phyloP scores from a whole-genome alignment of 2,113 vertebrate genomes.

The Hoplias malabaricus region DNA sequence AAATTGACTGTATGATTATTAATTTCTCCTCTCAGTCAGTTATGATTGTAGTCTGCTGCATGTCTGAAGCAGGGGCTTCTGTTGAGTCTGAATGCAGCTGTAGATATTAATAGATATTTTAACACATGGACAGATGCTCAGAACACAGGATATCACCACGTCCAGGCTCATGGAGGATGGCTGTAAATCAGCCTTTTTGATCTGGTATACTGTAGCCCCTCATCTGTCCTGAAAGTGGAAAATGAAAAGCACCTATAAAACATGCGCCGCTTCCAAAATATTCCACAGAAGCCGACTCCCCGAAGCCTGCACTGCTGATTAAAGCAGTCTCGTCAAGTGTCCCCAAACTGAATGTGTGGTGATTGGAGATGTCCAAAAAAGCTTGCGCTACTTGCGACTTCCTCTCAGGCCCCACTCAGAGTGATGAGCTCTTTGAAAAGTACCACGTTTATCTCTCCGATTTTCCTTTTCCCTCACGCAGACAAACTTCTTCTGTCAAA shows the following conservation, averaged over 20 bases:
- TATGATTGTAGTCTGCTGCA: not conserved
- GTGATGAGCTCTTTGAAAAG: constrained; percentile 27
- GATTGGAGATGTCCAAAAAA: not conserved
- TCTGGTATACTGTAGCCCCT: not conserved
- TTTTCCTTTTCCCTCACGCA: not conserved
- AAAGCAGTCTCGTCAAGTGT: not conserved
- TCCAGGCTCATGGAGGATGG: not conserved
- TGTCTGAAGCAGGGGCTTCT: not conserved
- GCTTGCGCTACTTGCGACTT: not conserved
- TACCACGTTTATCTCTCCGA: constrained; percentile 13
- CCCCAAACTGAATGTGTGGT: constrained; percentile 26
- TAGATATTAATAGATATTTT: not conserved
- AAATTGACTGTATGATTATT: not conserved
- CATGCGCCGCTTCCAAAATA: not conserved
- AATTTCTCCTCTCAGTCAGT: not conserved
- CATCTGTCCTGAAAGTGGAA: not conserved
- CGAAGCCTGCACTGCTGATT: not conserved
- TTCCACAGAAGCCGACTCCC: not conserved
- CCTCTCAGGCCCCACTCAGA: not conserved
- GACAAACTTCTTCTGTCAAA: constrained; percentile 6
- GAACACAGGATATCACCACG: not conserved
- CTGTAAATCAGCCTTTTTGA: not conserved
- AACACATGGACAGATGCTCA: not conserved
- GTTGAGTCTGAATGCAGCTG: not conserved
- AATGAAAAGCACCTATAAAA: not conserved